These are phyloP conservation scores for Halcyon smyrnensis DNA, from an alignment of 2,797 vertebrate genomes.

Conservation along the genomic window DNA sequence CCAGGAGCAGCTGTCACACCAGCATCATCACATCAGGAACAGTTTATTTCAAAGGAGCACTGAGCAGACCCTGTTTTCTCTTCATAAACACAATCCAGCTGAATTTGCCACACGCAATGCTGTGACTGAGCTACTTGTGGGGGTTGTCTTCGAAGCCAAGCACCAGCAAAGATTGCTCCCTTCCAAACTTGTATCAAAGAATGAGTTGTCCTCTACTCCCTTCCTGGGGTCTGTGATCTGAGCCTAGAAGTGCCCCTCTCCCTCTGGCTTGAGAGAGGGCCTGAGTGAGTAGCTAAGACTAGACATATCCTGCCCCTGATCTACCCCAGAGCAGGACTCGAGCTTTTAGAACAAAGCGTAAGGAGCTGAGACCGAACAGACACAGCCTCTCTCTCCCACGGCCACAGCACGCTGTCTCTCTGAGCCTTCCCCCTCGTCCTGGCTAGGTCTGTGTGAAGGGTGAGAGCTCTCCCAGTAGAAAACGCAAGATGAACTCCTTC, in stretches of 20 bases:
- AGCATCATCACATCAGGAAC: too few relatives aligned
- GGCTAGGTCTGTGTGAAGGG: neutral
- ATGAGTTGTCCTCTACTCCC: neutral
- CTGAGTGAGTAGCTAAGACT: neutral
- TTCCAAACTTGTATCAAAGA: neutral
- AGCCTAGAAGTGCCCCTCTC: neutral
- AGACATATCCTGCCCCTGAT: neutral
- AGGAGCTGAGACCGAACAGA: neutral
- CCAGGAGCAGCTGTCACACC: neutral
- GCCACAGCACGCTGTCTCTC: fast-evolving
- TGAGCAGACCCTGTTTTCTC: fast-evolving
- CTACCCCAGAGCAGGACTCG: neutral
- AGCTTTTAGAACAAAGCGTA: neutral
- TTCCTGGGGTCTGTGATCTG: neutral
- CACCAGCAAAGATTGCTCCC: neutral
- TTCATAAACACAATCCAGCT: neutral
- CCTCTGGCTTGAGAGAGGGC: neutral
- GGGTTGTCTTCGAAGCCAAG: neutral
- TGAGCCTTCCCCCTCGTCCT: neutral
- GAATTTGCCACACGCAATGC: neutral
- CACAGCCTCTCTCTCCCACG: neutral
- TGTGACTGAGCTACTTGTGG: fast-evolving
- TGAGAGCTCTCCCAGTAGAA: neutral
- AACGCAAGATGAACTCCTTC: neutral
- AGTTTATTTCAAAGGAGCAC: neutral